Evolutionary conservation across 2,797 vertebrate species (phyloP), one percentile per base, ranked within the genome.

Genomic region (Anomalospiza imberbis): DNA sequence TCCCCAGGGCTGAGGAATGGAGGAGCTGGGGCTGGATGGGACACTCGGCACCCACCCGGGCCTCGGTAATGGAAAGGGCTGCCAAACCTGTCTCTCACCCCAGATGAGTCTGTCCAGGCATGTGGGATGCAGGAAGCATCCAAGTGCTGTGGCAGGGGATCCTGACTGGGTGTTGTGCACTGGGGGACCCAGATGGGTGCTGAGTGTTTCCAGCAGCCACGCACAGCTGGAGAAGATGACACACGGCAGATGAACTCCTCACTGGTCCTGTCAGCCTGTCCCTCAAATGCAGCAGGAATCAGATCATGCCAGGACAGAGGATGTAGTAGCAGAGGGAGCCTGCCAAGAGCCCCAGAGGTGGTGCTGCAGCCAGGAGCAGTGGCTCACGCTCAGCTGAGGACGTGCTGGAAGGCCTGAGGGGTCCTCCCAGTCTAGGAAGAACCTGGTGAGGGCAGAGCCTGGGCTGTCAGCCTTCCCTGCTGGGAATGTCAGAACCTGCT

Each of bases 11-110:
- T 20, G 50, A 19, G 14, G 25, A 24, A 21, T 3, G 47, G 24
- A 26, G 58, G 17, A 60, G 18, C 32, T 17, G 50, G 13, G 48
- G 51, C 24, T 70, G 83, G 16, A 42, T 17, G 71, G 25, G 82
- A 70, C 3, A 1, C 70, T 38, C 5, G 1, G 67, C 60, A 36
- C 18, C 7, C 19, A 3, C 12, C 10, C 0, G 2, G 34, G 13
- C 10, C 32, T 24, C 6, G 68, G 70, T 28, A 16, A 6, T 26
- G 38, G 50, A 25, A 38, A 32, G 5, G 48, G 29, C 13, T 71
- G 65, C 47, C 60, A 66, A 66, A 62, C 12, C 19, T 16, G 24
- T 34, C 26, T 18, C n/a, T 50, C 8, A 16, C 3, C 12, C 24
- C 5, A 19, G 16, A 51, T 22, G 45, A n/a, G 45, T 16, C 48